Base-by-base conservation (phyloP, 1,140 invertebrate species). In the Papilio helenus region DNA sequence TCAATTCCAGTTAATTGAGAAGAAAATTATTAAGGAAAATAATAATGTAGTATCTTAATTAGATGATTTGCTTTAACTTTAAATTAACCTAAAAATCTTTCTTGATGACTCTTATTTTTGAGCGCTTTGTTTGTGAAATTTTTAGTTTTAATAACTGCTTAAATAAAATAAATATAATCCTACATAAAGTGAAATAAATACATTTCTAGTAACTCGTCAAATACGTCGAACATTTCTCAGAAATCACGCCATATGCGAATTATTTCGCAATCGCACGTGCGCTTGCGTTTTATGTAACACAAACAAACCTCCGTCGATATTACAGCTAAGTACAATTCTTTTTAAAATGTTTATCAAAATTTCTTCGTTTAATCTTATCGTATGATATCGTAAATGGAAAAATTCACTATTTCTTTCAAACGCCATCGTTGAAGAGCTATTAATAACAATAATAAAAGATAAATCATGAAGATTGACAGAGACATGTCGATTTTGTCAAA, bases 251-350 rank as follows among this genome's bases (percentile, higher is more conserved):
- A 55, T 7, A 20, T 55, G 51, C 51, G 51, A 18, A 20, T 55
- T 20, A n/a, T 55, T 55, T 55, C 51, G 51, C 51, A 55, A 55
- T 55, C 51, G 5, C 51, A n/a, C 51, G n/a, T 20, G 51, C 51
- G n/a, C 51, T 55, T 55, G 51, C 51, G 51, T 55, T 55, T 55
- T 55, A 55, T 55, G 51, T 55, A 55, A 55, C 46, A 49, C 51
- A 55, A 55, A 55, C 51, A 55, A 55, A 55, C 51, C 51, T 20
- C 20, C 20, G 51, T 55, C n/a, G n/a, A 20, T 55, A 20, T 20
- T 49, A 49, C 46, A 49, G 46, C 14, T 49, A 18, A 49, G 51
- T 55, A 55, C 51, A 55, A 55, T 55, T 20, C 51, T 2, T 55
- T 51, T 55, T 55, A 55, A 55, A 55, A n/a, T 55, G 1, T 55